phyloP scores from a whole-genome alignment of 1,140 invertebrate genomes.

The Diorhabda carinulata region DNA sequence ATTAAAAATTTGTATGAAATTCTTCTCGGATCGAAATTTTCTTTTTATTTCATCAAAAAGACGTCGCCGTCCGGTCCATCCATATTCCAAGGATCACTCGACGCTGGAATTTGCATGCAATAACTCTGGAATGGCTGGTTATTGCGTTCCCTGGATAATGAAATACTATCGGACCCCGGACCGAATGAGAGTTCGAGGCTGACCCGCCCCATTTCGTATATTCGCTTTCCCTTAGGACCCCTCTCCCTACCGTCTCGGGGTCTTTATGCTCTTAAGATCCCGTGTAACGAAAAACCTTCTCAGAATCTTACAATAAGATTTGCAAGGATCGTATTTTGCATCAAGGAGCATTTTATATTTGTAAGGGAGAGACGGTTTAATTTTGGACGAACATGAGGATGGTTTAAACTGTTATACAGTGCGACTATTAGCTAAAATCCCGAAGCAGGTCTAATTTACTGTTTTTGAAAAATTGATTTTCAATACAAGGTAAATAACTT shows the following conservation, averaged over 20 bases:
- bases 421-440: too few relatives aligned
- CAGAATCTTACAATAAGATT: conserved; percentile 10
- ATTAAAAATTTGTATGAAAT: conserved; percentile 1
- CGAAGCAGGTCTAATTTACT: too few relatives aligned
- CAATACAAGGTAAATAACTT: too few relatives aligned
- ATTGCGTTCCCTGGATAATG: conserved; percentile 10
- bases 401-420: background rate
- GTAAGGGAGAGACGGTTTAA: conserved; percentile 1
- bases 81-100: conserved; percentile 1
- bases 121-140: conserved; percentile 2
- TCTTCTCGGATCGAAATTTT: background rate
- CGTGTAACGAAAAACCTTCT: conserved; percentile 11
- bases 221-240: background rate
- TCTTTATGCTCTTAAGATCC: conserved; percentile 11
- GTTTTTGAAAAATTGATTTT: too few relatives aligned
- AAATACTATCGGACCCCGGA: background rate
- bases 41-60: conserved; percentile 1
- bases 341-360: conserved; percentile 15
- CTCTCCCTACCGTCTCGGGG: background rate
- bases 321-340: conserved; percentile 13
- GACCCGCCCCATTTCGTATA: conserved; percentile 5
- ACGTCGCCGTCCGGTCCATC: background rate
- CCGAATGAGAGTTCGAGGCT: too few relatives aligned
- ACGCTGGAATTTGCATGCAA: background rate
- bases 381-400: background rate